A percentile compares a stretch with the other conserved stretches of the same genome.
Evolutionary conservation across 2,113 vertebrate genomes (phyloP).

Genomic region (Tychaedon coryphoeus): DNA sequence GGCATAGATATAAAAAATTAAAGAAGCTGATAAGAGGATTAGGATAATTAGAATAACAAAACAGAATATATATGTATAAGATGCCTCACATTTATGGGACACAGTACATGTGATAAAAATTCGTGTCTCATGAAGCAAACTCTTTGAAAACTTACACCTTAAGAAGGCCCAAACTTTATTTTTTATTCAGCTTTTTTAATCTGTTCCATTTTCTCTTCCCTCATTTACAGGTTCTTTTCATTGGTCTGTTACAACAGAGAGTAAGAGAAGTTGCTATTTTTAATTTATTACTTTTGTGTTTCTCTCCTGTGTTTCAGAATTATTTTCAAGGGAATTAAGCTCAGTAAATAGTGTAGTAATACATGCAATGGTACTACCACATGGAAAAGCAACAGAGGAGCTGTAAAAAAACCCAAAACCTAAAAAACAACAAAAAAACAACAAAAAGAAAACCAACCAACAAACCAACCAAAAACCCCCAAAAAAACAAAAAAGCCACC

Average conservation of each 20-base stretch:
- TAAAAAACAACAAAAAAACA: neutral
- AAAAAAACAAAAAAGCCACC: neutral
- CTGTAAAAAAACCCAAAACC: neutral
- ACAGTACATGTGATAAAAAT: neutral
- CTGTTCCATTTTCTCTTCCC: neutral
- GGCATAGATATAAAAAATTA: neutral
- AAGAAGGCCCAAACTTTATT: neutral
- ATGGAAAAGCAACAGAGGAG: neutral
- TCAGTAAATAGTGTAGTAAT: neutral
- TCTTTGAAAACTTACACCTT: neutral
- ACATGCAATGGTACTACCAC: neutral
- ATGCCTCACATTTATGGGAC: neutral
- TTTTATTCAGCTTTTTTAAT: neutral
- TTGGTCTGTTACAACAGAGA: neutral
- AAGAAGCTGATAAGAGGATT: neutral
- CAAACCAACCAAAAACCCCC: neutral
- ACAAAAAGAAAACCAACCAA: neutral
- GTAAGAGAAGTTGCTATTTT: neutral
- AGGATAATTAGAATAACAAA: neutral
- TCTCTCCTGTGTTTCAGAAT: neutral
- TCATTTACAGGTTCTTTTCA: neutral
- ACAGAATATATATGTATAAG: neutral
- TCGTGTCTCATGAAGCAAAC: neutral
- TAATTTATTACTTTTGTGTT: neutral
- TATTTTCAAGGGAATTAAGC: neutral